These are phyloP conservation scores for Melieria omissa DNA, from an alignment of 2,888 invertebrate genomes.

Conservation along the genomic window DNA sequence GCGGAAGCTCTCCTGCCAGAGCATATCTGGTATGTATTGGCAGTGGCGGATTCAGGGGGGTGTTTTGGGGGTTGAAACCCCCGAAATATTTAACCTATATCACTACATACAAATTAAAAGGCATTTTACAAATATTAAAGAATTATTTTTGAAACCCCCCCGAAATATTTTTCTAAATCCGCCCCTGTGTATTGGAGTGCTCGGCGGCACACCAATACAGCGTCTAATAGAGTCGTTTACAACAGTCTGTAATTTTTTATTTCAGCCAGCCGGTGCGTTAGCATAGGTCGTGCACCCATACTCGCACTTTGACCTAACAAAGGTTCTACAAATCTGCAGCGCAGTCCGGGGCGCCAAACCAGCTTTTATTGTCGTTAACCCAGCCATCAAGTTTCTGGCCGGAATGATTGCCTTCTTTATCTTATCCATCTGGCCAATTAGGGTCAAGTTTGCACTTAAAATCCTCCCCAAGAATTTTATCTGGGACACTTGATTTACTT, in stretches of 20 bases:
- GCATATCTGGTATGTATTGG: background rate
- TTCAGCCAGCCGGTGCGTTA: background rate
- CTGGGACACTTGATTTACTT: too few relatives aligned
- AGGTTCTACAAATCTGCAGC: background rate
- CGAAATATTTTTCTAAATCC: too few relatives aligned
- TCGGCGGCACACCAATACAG: slow-evolving; percentile 2
- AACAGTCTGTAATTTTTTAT: background rate
- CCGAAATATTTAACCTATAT: too few relatives aligned
- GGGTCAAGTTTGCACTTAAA: too few relatives aligned
- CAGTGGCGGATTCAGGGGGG: too few relatives aligned
- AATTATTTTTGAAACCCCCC: too few relatives aligned
- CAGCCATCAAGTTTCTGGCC: background rate
- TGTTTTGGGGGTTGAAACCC: too few relatives aligned
- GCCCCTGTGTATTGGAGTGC: background rate
- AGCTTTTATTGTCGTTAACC: background rate
- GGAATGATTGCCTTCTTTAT: background rate
- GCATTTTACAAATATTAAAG: too few relatives aligned
- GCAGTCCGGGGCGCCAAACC: background rate
- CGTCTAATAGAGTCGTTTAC: background rate
- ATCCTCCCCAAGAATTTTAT: too few relatives aligned
- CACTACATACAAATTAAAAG: too few relatives aligned
- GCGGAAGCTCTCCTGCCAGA: background rate
- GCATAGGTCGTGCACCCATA: slow-evolving; percentile 8
- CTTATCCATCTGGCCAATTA: background rate
- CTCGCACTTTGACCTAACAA: background rate